These are phyloP conservation scores for Myathropa florea DNA, from an alignment of 2,888 invertebrate species.

Conservation along the genomic window DNA sequence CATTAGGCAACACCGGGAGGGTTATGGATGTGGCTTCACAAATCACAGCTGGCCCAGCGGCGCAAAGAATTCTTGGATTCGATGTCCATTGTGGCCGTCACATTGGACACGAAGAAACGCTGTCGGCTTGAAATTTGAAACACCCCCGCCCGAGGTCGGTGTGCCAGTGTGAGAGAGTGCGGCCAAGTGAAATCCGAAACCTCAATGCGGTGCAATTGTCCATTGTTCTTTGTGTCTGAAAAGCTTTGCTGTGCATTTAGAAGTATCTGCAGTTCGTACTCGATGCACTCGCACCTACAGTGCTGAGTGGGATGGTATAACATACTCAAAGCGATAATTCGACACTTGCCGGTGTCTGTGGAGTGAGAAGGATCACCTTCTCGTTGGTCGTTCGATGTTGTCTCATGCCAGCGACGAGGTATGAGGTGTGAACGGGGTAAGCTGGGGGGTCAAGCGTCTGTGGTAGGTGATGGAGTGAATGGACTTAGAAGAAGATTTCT, in stretches of 20 bases:
- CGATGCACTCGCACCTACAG: not conserved
- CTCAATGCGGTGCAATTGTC: constrained; percentile 52
- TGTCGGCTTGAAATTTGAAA: constrained; percentile 33
- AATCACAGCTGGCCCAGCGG: constrained; percentile 15
- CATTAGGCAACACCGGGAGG: constrained; percentile 54
- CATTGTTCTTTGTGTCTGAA: constrained; percentile 41
- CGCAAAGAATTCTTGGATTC: not conserved
- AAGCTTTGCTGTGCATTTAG: constrained; percentile 19
- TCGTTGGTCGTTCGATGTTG: not conserved
- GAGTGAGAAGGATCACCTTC: constrained; percentile 39
- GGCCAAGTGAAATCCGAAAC: constrained; percentile 36
- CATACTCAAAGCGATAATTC: constrained; percentile 64
- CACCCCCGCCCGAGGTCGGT: constrained; percentile 23
- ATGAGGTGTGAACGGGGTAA: constrained; percentile 45
- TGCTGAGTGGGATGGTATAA: constrained; percentile 28
- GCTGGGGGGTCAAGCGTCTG: constrained; percentile 37
- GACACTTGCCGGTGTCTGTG: constrained; percentile 35
- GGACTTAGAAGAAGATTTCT: constrained; percentile 12
- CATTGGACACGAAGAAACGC: constrained; percentile 9
- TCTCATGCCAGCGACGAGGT: not conserved
- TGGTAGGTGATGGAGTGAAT: constrained; percentile 46
- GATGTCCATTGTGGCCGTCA: not conserved
- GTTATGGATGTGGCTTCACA: constrained; percentile 3
- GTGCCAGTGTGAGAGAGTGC: not conserved
- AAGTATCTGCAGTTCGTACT: not conserved